Evolutionary conservation across 2,888 invertebrate genomes (phyloP).

Genomic region (Cinara cedri): DNA sequence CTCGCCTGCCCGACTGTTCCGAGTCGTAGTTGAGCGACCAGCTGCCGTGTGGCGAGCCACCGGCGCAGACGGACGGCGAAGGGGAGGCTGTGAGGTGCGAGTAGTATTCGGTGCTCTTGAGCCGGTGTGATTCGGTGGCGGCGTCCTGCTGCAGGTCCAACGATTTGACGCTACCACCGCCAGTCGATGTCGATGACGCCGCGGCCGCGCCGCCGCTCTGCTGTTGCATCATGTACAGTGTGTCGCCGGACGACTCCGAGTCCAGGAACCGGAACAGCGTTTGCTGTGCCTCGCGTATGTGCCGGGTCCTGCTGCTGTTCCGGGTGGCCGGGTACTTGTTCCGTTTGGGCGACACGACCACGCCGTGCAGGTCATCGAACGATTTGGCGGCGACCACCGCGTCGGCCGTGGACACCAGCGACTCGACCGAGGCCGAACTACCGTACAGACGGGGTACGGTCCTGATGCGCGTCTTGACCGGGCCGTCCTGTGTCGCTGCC

Average conservation of each 20-base stretch:
- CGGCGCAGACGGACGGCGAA: background rate
- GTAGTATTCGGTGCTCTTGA: constrained; percentile 49
- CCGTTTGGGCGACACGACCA: constrained; percentile 24
- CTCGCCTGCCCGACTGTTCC: constrained; percentile 48
- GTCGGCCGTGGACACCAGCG: constrained; percentile 21
- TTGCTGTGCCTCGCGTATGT: constrained; percentile 53
- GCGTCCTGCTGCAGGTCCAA: constrained; percentile 28
- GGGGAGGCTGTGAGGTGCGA: constrained; percentile 22
- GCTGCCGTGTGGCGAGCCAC: constrained; percentile 2
- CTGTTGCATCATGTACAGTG: constrained; percentile 59
- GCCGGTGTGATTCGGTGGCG: background rate
- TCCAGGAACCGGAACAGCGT: constrained; percentile 49
- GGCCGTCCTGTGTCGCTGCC: background rate
- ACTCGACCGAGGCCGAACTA: constrained; percentile 38
- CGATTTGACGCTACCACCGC: constrained; percentile 19
- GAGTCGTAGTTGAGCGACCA: constrained; percentile 50
- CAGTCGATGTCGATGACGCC: background rate
- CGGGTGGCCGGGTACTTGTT: constrained; percentile 31
- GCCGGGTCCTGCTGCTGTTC: constrained; percentile 45
- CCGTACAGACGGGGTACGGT: constrained; percentile 49
- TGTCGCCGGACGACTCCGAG: constrained; percentile 25
- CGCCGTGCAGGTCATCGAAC: constrained; percentile 44
- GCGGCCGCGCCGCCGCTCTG: background rate
- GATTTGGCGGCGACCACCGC: constrained; percentile 44
- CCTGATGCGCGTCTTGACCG: constrained; percentile 51